Evolutionary conservation across 2,888 invertebrate species (phyloP), one percentile per base, ranked within the genome.

Genomic region (Acanthopleura granulata): DNA sequence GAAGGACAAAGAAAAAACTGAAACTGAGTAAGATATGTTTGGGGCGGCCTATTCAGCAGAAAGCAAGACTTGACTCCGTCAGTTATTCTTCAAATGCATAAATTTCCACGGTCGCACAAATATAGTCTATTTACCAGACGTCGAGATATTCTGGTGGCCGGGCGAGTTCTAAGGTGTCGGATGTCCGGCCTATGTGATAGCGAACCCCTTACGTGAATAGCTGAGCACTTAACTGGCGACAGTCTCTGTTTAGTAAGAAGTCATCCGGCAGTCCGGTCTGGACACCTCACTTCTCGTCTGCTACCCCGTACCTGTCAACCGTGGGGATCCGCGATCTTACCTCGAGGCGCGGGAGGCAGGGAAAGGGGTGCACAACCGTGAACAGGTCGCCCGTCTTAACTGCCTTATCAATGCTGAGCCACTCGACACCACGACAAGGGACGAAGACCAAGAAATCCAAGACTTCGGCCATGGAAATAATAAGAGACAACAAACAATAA

Each of bases 241-340:
- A 66, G 66, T 66, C 66, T 66, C 66, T 66, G 66, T 66, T 66
- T 66, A 66, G 66, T 66, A 27, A 66, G 66, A 25, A 66, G 29
- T 15, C 15, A 27, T 27, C 29, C 16, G 9, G 27, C 29, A 27
- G 66, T 27, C 66, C 18, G 29, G 66, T 66, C 57, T 57, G 57
- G 57, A 22, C 57, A 57, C 57, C 57, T 57, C n/a, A 57, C 57
- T 57, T 22, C 22, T 57, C 57, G 40, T 40, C 40, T 40, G 4
- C 40, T 40, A 40, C 40, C 40, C 40, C 3, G 40, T 40, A 40
- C 40, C 40, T 40, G 40, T 40, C 40, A 40, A 40, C 40, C 9
- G 40, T 40, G 40, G 40, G 40, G 40, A 40, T 9, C 40, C 40
- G 9, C 40, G 40, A 40, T 40, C 40, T 40, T 40, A 40, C 40